Base-by-base conservation (phyloP, 1,140 invertebrate species). In the Drepana arcuata region DNA sequence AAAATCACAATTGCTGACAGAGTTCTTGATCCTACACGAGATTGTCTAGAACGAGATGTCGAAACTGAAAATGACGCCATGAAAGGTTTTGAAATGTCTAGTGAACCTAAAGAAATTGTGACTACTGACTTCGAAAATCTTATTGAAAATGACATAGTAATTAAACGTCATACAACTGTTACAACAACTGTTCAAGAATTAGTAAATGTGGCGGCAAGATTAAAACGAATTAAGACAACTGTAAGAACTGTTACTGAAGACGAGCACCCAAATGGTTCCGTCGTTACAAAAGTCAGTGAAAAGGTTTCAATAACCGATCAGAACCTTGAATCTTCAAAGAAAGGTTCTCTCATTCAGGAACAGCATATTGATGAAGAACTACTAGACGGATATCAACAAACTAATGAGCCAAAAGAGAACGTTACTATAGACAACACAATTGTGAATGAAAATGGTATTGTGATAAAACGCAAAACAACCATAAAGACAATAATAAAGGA, bases 1-100 rank as follows among this genome's bases (percentile, higher is more conserved):
- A 83, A 80, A 51, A 61, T 84, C 9, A 67, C 70, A 7, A 65
- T 80, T 16, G 62, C 66, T 29, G 83, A 84, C 51, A 44, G 82
- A 33, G 51, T 59, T 7, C 27, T 56, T 9, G 66, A 62, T 48
- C 46, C 40, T 7, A 36, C 58, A 15, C 36, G 38, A n/a, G 7
- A 44, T 23, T 13, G 25, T 18, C 28, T 58, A 32, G 59, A 61
- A 25, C n/a, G n/a, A n/a, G n/a, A n/a, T n/a, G n/a, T n/a, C 2
- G 30, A 33, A 33, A 15, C 26, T 32, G 37, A 39, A 25, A 11
- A 10, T n/a, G 38, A 34, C 7, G 7, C 7, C 2, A 11, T 28
- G 3, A 15, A 35, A 24, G 41, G 41, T 15, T 44, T 37, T 16
- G 13, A 28, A 10, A 12, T 13, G 9, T 14, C 23, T n/a, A 34